phyloP scores from a whole-genome alignment of 30 jellyfish, hydroid and myxozoan species.

The Sanderia malayensis region DNA sequence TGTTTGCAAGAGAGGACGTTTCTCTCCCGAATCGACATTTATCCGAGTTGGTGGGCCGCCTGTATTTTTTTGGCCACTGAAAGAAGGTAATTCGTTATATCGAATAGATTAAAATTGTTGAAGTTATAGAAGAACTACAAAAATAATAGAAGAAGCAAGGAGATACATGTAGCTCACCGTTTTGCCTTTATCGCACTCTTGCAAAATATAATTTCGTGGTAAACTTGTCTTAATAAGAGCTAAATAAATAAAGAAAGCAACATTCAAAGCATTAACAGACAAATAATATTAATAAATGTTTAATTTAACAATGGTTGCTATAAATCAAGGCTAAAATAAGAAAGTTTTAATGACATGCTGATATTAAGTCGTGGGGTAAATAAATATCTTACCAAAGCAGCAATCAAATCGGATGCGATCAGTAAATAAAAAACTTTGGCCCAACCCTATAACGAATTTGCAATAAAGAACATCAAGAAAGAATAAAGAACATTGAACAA shows the following conservation, averaged over 20 bases:
- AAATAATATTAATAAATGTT: background rate
- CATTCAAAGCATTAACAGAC: background rate
- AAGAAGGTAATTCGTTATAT: too few species aligned
- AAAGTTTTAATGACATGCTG: background rate
- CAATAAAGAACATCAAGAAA: too few species aligned
- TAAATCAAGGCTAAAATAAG: background rate
- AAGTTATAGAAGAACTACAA: too few species aligned
- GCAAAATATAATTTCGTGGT: slow-evolving; percentile 47
- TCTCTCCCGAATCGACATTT: too few species aligned
- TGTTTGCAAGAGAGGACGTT: too few species aligned
- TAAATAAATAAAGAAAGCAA: background rate
- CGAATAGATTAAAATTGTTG: too few species aligned
- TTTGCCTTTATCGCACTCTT: slow-evolving; percentile 1
- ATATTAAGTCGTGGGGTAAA: background rate
- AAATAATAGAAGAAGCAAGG: background rate
- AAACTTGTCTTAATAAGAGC: slow-evolving; percentile 56
- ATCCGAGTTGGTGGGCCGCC: too few species aligned
- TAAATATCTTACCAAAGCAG: slow-evolving; percentile 53
- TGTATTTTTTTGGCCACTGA: too few species aligned
- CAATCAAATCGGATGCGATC: slow-evolving; percentile 68
- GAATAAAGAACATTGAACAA: background rate
- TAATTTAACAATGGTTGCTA: background rate
- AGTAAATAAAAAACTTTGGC: slow-evolving; percentile 65
- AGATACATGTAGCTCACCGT: slow-evolving; percentile 12
- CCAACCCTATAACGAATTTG: slow-evolving; percentile 78